Evolutionary conservation across 2,113 vertebrate genomes (phyloP), one percentile per base, ranked within the genome.

Genomic region (Dromas ardeola): DNA sequence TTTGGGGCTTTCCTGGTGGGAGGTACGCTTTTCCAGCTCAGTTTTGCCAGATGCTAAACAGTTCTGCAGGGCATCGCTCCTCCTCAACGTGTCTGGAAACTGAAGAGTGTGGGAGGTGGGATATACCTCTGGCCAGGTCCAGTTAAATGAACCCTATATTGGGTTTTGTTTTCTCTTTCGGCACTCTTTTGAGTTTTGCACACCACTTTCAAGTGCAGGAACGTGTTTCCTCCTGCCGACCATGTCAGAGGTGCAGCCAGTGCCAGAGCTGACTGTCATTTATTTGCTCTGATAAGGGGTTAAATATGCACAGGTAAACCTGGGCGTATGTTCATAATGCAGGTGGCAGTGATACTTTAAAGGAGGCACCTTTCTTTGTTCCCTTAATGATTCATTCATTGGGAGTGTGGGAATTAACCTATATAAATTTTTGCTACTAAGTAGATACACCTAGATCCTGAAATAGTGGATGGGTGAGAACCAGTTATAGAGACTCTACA

Each of bases 371-470:
- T 94, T 74, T 74, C 94, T 94, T 91, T 93, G 91, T 96, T 97
- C 92, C 56, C 84, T 90, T 95, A 90, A 85, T 95, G 88, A 97
- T 90, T 97, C 92, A 97, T 86, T 96, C 82, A 81, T 90, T 91
- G 80, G 78, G 83, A 77, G 76, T 93, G 87, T 97, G 88, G 83
- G 78, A 97, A 97, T 97, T 95, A 97, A 95, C 95, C 90, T 95
- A 88, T 96, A 97, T 96, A 97, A 96, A 77, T 86, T 97, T 96
- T 80, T 86, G 74, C 96, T 96, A 94, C 89, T 93, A 82, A 80
- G 91, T 61, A 96, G 91, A 88, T 96, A 96, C 95, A 96, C 96
- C 94, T 95, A 90, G 94, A 96, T 96, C 95, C 93, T 95, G 97
- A 97, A 96, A 94, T 70, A 97, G 97, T 93, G 93, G 94, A 91